These are phyloP conservation scores for Drosophila nasuta DNA, from an alignment of 1,140 invertebrate genomes.

Conservation along the genomic window DNA sequence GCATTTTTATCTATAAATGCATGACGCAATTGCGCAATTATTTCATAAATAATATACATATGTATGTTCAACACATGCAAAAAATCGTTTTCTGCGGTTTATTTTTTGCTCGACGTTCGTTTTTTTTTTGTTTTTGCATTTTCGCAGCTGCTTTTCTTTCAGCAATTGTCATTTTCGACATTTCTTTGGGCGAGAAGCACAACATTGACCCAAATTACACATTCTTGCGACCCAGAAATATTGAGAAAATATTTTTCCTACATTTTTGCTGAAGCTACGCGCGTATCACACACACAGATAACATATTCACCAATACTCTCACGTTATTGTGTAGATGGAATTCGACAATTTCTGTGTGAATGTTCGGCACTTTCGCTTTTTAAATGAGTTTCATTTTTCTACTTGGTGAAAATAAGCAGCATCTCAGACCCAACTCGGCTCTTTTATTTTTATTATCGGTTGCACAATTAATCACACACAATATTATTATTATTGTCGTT, in stretches of 20 bases:
- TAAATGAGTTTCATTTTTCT: conserved; percentile 32
- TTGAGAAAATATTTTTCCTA: conserved; percentile 37
- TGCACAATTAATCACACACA: conserved; percentile 63
- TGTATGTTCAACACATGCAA: conserved; percentile 18
- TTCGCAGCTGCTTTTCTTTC: conserved; percentile 52
- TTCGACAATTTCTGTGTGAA: conserved; percentile 2
- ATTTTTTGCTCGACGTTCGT: conserved; percentile 4
- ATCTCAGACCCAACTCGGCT: conserved; percentile 9
- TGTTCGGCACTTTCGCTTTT: conserved; percentile 58
- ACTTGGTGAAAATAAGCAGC: conserved; percentile 43
- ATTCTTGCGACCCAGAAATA: conserved; percentile 31
- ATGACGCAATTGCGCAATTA: conserved; percentile 69
- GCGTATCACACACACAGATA: background rate
- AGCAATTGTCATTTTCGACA: conserved; percentile 57
- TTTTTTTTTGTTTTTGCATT: background rate
- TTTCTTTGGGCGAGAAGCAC: conserved; percentile 35
- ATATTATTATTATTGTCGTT: conserved; percentile 53
- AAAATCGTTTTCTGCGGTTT: conserved; percentile 23
- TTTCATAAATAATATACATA: conserved; percentile 51
- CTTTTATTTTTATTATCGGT: conserved; percentile 43
- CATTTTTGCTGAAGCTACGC: conserved; percentile 3
- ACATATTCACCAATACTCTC: background rate
- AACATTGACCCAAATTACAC: conserved; percentile 71
- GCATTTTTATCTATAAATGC: conserved; percentile 56
- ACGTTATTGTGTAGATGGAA: background rate